Conservation (phyloP, 2,888 invertebrate species). For the Cephus runcator region DNA sequence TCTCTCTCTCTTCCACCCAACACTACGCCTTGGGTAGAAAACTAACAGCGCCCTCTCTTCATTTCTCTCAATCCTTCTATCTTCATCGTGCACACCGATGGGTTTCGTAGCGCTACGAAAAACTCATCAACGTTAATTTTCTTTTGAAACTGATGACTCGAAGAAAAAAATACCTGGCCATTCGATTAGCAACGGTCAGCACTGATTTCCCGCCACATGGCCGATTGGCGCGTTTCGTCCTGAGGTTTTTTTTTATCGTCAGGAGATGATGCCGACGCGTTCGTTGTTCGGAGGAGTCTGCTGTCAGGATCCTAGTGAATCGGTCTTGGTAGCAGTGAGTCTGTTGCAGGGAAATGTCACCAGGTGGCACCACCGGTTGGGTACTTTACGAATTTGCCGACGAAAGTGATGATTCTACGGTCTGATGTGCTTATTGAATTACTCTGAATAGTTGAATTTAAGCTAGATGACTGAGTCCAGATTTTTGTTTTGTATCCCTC, state of each 20-base stretch:
- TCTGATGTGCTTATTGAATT: neutral
- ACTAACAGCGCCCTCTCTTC: neutral
- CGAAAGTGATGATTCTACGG: neutral
- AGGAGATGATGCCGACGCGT: neutral
- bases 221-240: neutral
- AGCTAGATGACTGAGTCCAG: neutral
- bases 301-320: neutral
- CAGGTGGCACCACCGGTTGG: neutral
- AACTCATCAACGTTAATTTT: neutral
- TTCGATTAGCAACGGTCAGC: neutral
- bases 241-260: neutral
- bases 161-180: neutral
- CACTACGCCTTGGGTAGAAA: neutral
- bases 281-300: neutral
- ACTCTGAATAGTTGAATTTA: neutral
- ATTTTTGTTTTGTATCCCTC: neutral
- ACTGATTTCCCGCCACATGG: neutral
- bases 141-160: neutral
- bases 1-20: conserved; percentile 29
- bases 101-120: neutral
- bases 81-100: neutral
- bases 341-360: neutral
- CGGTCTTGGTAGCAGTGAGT: neutral
- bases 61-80: neutral
- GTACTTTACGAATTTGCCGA: neutral